These are phyloP conservation scores for Lissonota sp. DNA, from an alignment of 2,888 invertebrate genomes.

Conservation along the genomic window DNA sequence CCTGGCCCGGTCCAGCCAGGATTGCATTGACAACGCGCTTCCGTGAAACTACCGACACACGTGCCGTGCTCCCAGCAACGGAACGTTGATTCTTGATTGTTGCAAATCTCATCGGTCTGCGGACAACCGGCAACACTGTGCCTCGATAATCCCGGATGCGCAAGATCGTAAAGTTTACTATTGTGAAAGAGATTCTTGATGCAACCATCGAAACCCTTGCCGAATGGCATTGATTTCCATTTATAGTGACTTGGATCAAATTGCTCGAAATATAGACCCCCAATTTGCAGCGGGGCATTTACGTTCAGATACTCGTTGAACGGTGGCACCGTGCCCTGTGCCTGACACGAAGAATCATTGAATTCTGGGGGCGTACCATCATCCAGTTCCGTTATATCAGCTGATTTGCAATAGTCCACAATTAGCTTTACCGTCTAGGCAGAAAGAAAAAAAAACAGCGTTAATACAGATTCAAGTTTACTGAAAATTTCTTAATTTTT, in stretches of 20 bases:
- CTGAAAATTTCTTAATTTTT: no score
- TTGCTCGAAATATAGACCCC: slow-evolving; percentile 95
- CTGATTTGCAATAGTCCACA: slow-evolving; percentile 96
- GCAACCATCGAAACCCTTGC: slow-evolving; percentile 97
- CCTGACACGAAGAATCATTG: slow-evolving; percentile 95
- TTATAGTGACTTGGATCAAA: slow-evolving; percentile 95
- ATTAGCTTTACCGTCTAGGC: slow-evolving; percentile 92
- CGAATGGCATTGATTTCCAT: slow-evolving; percentile 96
- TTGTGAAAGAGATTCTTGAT: slow-evolving; percentile 98
- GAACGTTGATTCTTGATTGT: slow-evolving; percentile 93
- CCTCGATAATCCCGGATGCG: slow-evolving; percentile 94
- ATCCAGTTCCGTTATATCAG: slow-evolving; percentile 94
- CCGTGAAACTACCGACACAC: slow-evolving; percentile 95
- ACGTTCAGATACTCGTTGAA: slow-evolving; percentile 98
- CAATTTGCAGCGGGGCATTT: slow-evolving; percentile 97
- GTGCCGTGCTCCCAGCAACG: slow-evolving; percentile 97
- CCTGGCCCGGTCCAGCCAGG: slow-evolving; percentile 98
- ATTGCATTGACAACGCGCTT: slow-evolving; percentile 96
- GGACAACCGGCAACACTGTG: slow-evolving; percentile 96
- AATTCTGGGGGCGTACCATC: slow-evolving; percentile 95
- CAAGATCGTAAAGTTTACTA: slow-evolving; percentile 97
- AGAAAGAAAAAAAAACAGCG: background rate
- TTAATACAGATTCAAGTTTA: no score
- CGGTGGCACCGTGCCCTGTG: slow-evolving; percentile 94
- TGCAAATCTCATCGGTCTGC: slow-evolving; percentile 96